Evolutionary conservation across 1,140 invertebrate genomes (phyloP), one percentile per base, ranked within the genome.

Genomic region (Solenopsis invicta): DNA sequence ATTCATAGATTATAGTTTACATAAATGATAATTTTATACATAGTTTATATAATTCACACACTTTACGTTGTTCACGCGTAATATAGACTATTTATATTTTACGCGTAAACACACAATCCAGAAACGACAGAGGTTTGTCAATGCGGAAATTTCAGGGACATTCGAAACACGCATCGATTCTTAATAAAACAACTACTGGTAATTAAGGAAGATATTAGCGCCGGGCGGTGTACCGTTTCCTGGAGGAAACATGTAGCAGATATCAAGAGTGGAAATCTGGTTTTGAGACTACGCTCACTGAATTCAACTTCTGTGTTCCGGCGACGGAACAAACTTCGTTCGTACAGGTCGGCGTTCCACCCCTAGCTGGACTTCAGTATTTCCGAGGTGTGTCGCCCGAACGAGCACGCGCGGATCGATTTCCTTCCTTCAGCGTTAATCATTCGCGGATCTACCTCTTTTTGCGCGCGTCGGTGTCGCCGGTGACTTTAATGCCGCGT

Each of bases 401-500:
- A 24, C 34, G 24, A n/a, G 4, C 24, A 18, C 50, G 5, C 21
- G 18, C 34, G 12, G 24, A 24, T 59, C 34, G 13, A 50, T 62
- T 48, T n/a, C 41, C 3, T 41, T 2, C 34, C 4, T 24, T 9
- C 34, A 29, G 13, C n/a, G 13, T 75, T 75, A 48, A 48, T 74
- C 67, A 8, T 10, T 4, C 24, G 37, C 16, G 16, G 34, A 4
- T 12, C 34, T 34, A 18, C 16, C 13, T 37, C 37, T 12, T 67
- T 29, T 29, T 29, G 50, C 80, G 37, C 18, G 41, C 69, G 21
- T 82, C 21, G 29, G 8, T 8, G 41, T 82, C 80, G 2, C 80
- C n/a, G 67, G 69, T 74, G 80, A 84, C 29, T 84, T 84, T 34
- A 62, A 75, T 54, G 66, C 21, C 77, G 48, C 62, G 29, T 50